Percentiles rank a stretch among this genome's conserved stretches.
phyloP scores from a whole-genome alignment of 2,113 vertebrate species.

The Anarhynchus alexandrinus region DNA sequence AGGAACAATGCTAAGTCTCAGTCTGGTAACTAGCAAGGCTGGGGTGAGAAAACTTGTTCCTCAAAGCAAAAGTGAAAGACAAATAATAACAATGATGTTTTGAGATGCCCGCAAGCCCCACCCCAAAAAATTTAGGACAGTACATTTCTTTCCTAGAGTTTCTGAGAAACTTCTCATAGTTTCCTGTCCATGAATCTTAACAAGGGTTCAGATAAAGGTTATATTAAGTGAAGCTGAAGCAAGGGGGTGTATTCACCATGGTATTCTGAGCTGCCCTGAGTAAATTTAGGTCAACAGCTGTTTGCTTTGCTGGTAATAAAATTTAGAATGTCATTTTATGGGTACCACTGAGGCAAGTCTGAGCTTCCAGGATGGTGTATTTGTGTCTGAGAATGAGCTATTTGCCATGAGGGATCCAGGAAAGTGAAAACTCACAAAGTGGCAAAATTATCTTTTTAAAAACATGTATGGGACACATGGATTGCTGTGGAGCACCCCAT shows the following conservation, averaged over 20 bases:
- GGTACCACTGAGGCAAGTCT: not conserved
- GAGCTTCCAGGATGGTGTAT: not conserved
- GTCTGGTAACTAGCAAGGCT: not conserved
- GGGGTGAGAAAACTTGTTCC: not conserved
- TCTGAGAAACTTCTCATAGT: not conserved
- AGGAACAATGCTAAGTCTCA: not conserved
- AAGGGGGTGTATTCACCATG: not conserved
- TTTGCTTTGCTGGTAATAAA: not conserved
- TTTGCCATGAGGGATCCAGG: not conserved
- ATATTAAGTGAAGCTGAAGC: not conserved
- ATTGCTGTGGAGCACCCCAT: not conserved
- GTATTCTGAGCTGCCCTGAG: not conserved
- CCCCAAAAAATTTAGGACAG: not conserved
- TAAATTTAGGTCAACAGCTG: not conserved
- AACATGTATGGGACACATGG: not conserved
- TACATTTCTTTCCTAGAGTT: not conserved
- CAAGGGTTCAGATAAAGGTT: not conserved
- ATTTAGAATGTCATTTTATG: not conserved
- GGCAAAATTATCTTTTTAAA: not conserved
- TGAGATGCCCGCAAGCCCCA: not conserved
- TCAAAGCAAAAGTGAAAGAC: not conserved
- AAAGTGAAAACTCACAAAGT: not conserved
- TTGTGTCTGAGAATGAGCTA: not conserved
- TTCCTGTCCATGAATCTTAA: not conserved
- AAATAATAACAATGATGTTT: not conserved